phyloP scores from a whole-genome alignment of 2,888 invertebrate species.

The Caenorhabditis uteleia region DNA sequence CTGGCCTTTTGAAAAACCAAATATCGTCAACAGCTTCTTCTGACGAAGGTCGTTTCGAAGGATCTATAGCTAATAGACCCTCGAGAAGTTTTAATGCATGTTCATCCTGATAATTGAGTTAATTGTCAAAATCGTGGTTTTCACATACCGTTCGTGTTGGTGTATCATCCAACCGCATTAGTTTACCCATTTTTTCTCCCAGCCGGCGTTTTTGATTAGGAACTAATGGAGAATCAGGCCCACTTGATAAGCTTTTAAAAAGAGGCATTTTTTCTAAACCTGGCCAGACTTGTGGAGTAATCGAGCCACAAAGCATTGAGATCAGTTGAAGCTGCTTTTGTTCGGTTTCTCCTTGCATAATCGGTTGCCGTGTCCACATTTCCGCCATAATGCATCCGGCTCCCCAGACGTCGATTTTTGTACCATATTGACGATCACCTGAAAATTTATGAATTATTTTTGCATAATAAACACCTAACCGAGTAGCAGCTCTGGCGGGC shows the following conservation, averaged over 20 bases:
- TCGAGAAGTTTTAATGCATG: slow-evolving; percentile 88
- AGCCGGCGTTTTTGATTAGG: no score
- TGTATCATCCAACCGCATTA: no score
- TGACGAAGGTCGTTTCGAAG: slow-evolving; percentile 84
- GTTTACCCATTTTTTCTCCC: background rate
- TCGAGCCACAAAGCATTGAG: slow-evolving; percentile 92
- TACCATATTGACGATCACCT: slow-evolving; percentile 83
- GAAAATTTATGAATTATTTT: slow-evolving; percentile 6
- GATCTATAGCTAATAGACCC: slow-evolving; percentile 87
- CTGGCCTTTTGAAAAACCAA: slow-evolving; percentile 97
- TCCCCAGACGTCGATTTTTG: slow-evolving; percentile 88
- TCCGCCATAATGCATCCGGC: slow-evolving; percentile 99
- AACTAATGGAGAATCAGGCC: slow-evolving; percentile 11
- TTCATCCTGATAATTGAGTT: slow-evolving; percentile 71
- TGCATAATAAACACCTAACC: slow-evolving; percentile 35
- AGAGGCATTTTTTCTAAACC: slow-evolving; percentile 85
- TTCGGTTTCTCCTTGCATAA: slow-evolving; percentile 85
- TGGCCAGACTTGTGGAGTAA: slow-evolving; percentile 74
- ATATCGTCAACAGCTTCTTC: slow-evolving; percentile 89
- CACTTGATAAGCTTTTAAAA: slow-evolving; percentile 79
- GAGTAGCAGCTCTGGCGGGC: slow-evolving; percentile 72
- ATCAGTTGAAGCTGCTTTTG: slow-evolving; percentile 93
- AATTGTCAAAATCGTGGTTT: background rate
- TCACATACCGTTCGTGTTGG: no score
- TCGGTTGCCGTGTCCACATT: slow-evolving; percentile 89